A percentile compares a stretch with the other conserved stretches of the same genome.
Evolutionary conservation across 2,113 vertebrate species (phyloP).

Genomic region (Urocitellus parryii): DNA sequence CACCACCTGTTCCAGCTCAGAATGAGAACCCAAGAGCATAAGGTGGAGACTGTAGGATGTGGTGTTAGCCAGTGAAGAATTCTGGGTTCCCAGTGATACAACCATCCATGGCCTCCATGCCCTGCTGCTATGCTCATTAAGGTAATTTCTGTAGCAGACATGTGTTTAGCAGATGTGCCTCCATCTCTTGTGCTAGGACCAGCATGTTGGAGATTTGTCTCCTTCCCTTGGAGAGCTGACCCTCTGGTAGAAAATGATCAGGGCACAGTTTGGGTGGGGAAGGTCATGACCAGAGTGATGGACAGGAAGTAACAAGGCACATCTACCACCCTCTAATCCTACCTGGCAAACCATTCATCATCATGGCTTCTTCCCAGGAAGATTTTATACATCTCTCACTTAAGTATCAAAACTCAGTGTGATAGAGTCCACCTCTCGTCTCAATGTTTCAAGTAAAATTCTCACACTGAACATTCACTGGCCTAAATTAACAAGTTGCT

Average conservation of each 20-base stretch:
- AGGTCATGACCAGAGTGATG: neutral
- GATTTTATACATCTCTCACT: neutral
- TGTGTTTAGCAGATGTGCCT: neutral
- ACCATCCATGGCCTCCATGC: neutral
- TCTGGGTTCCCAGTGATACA: neutral
- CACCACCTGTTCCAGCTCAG: neutral
- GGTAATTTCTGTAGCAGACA: neutral
- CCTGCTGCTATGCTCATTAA: neutral
- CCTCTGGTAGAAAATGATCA: neutral
- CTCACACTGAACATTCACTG: neutral
- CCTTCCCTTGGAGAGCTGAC: neutral
- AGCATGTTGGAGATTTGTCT: neutral
- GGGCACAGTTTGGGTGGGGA: neutral
- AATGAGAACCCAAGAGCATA: neutral
- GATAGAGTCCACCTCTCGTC: neutral
- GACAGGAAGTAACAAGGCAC: neutral
- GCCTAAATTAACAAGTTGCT: neutral
- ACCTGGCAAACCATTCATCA: no score
- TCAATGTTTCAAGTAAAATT: neutral
- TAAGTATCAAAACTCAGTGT: neutral
- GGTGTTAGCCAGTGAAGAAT: neutral
- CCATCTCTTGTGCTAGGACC: neutral
- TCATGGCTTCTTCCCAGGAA: neutral
- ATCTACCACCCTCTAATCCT: neutral
- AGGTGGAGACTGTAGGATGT: neutral